Base-by-base conservation (phyloP, 2,797 vertebrate species). In the Chaetophractus vellerosus region DNA sequence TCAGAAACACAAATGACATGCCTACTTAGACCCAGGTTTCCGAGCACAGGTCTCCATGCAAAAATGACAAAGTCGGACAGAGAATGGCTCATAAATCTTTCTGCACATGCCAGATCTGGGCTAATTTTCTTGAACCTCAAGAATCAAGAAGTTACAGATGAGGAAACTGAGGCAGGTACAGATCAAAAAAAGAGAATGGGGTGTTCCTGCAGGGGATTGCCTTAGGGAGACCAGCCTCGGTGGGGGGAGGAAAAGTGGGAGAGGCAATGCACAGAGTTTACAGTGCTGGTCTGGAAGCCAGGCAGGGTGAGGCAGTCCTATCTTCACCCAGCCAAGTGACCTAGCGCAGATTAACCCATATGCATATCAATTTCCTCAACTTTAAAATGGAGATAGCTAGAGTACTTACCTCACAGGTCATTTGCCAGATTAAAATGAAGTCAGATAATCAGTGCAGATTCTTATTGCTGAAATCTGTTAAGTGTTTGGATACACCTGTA, bases 391-490 rank as follows among this genome's bases (percentile, higher is more conserved):
- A 84, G 45, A 69, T 21, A 64, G 12, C 24, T 15, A 3, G 0
- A 1, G 7, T 55, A 23, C 41, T 78, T 55, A 45, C 41, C 41
- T 48, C 41, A 48, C 16, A 52, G 55, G 50, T 5, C 6, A 72
- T 23, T 78, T 36, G 28, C 63, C n/a, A 57, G 23, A 52, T 95
- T 64, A 50, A 91, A 91, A 84, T 78, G 38, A 68, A 76, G n/a
- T 85, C 23, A 76, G 21, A 31, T 26, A 26, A 63, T 72, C 64
- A 45, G 2, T 23, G 55, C 45, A 61, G 85, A 66, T 7, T 18
- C n/a, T 79, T 55, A 23, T 0, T 12, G 50, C 38, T 82, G 74
- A 59, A 23, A 45, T 57, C 38, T 24, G 12, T 18, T 15, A 80
- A 36, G 16, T 66, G 26, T 68, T 85, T 63, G n/a, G 0, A 28